Evolutionary conservation across 2,113 vertebrate genomes (phyloP), one percentile per base, ranked within the genome.

Genomic region (Podiceps cristatus): DNA sequence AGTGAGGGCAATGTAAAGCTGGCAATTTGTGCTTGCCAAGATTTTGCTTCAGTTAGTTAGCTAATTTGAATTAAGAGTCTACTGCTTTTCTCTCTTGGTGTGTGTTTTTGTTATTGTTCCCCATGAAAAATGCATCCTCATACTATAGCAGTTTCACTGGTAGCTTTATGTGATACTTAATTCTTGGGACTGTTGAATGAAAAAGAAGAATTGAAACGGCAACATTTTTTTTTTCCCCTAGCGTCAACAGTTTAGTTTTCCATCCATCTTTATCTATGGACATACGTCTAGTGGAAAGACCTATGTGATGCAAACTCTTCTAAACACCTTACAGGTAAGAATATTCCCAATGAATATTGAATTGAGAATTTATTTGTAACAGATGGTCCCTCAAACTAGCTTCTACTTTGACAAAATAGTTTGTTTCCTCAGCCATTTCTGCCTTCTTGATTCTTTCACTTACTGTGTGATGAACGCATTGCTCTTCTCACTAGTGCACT

Each of bases 221-320:
- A 73, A 35, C 27, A 33, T 31, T 58, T 58, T 72, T 91, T 90
- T 92, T 29, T 14, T 71, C 55, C 15, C 3, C 18, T 52, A 99
- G 99, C 99, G 98, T 31, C 98, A 99, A 67, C 99, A 99, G 45
- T 99, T 98, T 94, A 99, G 99, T 96, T 99, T 99, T 95, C 99
- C 99, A 22, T 99, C 99, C 14, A 94, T 99, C 96, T 99, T 99
- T 96, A 99, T 99, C 90, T 99, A 99, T 6, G 99, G 99, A 56
- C 99, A 99, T 91, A 99, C 98, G 55, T 98, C 99, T 58, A 99
- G 99, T 90, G 99, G 99, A 73, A 99, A 99, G 97, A 99, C 99
- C 44, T 99, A 99, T 4, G 99, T 99, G 81, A 97, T 99, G 53
- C 96, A 98, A n/a, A 98, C 98, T 63, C 95, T 99, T 80, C 96